Conservation (phyloP, 2,113 vertebrate species). For the Polypterus senegalus region DNA sequence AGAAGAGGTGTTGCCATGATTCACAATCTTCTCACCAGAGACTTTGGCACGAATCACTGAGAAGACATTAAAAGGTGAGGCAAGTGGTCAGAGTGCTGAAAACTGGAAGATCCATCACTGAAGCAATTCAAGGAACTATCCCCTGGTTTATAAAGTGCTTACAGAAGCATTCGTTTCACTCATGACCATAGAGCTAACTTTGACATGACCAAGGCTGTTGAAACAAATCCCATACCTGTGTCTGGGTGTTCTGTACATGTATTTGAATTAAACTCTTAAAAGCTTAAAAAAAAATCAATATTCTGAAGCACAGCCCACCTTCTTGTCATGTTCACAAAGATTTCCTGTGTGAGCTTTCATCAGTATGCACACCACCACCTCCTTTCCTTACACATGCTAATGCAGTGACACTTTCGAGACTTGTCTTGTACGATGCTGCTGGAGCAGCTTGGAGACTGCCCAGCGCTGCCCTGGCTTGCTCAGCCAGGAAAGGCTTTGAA, state of each 20-base stretch:
- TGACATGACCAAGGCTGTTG: no score
- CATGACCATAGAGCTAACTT: no score
- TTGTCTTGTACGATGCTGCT: constrained; percentile 63
- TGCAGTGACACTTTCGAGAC: constrained; percentile 52
- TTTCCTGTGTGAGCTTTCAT: constrained; percentile 66
- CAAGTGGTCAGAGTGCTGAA: neutral
- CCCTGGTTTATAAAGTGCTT: no score
- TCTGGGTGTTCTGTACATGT: no score
- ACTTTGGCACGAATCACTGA: constrained; percentile 82
- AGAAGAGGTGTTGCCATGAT: constrained; percentile 56
- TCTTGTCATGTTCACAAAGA: constrained; percentile 70
- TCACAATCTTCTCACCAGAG: constrained; percentile 71
- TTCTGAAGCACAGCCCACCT: constrained; percentile 53
- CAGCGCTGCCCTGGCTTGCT: constrained; percentile 32
- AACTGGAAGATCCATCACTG: neutral
- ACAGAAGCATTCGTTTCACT: no score
- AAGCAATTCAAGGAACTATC: neutral
- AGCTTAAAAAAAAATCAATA: constrained; percentile 45
- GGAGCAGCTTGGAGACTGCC: constrained; percentile 48
- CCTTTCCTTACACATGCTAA: constrained; percentile 76
- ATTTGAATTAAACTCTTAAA: neutral
- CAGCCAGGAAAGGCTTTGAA: constrained; percentile 28
- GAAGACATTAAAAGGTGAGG: constrained; percentile 2
- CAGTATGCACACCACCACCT: constrained; percentile 69
- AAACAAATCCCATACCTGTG: no score